These are phyloP conservation scores for Epinotia demarniana DNA, from an alignment of 2,888 invertebrate genomes.

Conservation along the genomic window DNA sequence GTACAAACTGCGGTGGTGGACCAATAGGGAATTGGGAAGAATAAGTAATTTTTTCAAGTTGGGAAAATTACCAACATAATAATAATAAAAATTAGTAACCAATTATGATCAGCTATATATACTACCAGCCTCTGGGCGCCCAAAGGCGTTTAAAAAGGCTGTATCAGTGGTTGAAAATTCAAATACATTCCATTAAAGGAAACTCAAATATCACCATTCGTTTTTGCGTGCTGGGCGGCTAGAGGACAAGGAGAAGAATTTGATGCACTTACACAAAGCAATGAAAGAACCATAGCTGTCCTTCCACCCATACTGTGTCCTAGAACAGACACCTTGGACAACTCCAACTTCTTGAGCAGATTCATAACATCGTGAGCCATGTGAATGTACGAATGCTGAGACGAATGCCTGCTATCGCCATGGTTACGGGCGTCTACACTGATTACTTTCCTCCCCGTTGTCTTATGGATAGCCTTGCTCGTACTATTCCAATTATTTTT, in stretches of 20 bases:
- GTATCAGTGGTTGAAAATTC: too few species aligned
- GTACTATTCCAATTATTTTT: constrained; percentile 97
- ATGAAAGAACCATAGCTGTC: constrained; percentile 92
- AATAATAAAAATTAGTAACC: too few species aligned
- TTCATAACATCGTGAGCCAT: constrained; percentile 87
- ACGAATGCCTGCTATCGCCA: constrained; percentile 94
- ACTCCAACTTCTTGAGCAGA: constrained; percentile 86
- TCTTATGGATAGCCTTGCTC: constrained; percentile 89
- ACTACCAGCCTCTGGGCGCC: too few species aligned
- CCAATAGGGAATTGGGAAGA: too few species aligned
- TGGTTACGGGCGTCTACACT: constrained; percentile 97
- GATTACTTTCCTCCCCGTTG: constrained; percentile 89
- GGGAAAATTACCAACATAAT: not conserved
- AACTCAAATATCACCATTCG: too few species aligned
- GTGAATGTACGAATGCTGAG: constrained; percentile 89
- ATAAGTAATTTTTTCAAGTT: not conserved
- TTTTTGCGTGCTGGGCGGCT: too few species aligned
- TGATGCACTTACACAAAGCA: constrained; percentile 83
- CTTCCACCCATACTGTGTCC: constrained; percentile 99
- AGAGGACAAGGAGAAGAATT: not conserved
- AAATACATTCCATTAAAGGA: too few species aligned
- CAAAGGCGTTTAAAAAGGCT: too few species aligned
- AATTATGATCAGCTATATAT: not conserved
- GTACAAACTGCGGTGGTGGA: too few species aligned
- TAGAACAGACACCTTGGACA: constrained; percentile 88